Evolutionary conservation across 92 coral and sea anemone genomes (phyloP).

Genomic region (Parazoanthus swiftii): DNA sequence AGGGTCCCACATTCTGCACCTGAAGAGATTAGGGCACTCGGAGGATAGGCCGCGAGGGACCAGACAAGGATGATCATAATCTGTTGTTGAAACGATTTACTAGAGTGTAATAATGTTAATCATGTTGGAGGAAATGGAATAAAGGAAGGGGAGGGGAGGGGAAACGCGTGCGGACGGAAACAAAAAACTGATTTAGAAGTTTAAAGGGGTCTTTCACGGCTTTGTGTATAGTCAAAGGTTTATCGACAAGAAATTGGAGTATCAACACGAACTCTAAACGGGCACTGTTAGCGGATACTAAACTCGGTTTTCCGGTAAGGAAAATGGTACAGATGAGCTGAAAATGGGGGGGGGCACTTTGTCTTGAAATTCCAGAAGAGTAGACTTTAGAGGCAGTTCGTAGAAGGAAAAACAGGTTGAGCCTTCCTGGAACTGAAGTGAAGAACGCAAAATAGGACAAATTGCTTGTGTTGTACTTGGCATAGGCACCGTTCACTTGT

Average conservation of each 20-base stretch:
- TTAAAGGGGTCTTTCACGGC: too few relatives aligned
- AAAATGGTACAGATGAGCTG: neutral
- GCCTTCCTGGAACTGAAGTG: neutral
- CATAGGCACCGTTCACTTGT: too few relatives aligned
- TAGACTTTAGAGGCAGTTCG: neutral
- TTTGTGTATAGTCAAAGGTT: too few relatives aligned
- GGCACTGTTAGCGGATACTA: too few relatives aligned
- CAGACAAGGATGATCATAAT: conserved; percentile 19
- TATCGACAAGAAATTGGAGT: too few relatives aligned
- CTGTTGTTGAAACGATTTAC: neutral
- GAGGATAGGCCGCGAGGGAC: conserved; percentile 37
- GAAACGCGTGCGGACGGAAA: neutral
- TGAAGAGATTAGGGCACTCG: conserved; percentile 76
- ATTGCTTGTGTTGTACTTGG: neutral
- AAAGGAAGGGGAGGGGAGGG: neutral
- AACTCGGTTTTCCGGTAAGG: neutral
- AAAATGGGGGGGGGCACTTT: too few relatives aligned
- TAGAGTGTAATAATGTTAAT: neutral
- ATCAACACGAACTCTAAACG: too few relatives aligned
- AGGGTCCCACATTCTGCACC: conserved; percentile 70
- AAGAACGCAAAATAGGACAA: neutral
- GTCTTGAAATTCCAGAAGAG: neutral
- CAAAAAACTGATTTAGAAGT: neutral
- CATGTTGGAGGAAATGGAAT: neutral
- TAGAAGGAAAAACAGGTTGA: neutral